These are phyloP conservation scores for Halcyon leucocephala DNA, from an alignment of 2,797 vertebrate species.

Conservation along the genomic window DNA sequence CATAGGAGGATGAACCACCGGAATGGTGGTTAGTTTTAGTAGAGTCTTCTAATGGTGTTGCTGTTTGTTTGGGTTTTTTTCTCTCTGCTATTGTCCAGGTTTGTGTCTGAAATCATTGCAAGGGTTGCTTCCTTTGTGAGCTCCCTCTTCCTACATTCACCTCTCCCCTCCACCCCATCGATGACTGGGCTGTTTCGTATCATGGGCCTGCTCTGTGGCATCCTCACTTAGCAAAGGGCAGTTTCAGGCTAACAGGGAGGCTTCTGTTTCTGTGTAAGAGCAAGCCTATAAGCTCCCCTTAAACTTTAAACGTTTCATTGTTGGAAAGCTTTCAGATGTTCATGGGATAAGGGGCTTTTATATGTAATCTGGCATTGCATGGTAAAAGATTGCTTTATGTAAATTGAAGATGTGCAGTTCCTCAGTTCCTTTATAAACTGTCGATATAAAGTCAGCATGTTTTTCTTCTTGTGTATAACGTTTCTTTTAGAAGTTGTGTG, in stretches of 20 bases:
- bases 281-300: slow-evolving; percentile 22
- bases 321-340: slow-evolving; percentile 44
- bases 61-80: not conserved
- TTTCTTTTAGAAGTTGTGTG: not conserved
- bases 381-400: slow-evolving; percentile 3
- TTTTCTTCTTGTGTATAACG: not conserved
- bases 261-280: slow-evolving; percentile 11
- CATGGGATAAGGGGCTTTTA: slow-evolving; percentile 40
- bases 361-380: not conserved
- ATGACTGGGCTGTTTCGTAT: not conserved
- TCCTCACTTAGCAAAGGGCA: not conserved
- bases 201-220: not conserved
- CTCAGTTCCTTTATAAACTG: slow-evolving; percentile 17
- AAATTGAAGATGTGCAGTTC: not conserved
- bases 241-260: slow-evolving; percentile 29
- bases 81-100: not conserved
- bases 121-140: not conserved
- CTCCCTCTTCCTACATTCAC: not conserved
- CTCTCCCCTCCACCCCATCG: not conserved
- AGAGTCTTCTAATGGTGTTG: not conserved
- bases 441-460: not conserved
- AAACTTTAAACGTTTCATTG: slow-evolving; percentile 21
- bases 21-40: not conserved
- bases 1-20: not conserved
- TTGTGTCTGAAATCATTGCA: not conserved